Conservation (phyloP, 2,113 vertebrate species). For the Ursus arctos region DNA sequence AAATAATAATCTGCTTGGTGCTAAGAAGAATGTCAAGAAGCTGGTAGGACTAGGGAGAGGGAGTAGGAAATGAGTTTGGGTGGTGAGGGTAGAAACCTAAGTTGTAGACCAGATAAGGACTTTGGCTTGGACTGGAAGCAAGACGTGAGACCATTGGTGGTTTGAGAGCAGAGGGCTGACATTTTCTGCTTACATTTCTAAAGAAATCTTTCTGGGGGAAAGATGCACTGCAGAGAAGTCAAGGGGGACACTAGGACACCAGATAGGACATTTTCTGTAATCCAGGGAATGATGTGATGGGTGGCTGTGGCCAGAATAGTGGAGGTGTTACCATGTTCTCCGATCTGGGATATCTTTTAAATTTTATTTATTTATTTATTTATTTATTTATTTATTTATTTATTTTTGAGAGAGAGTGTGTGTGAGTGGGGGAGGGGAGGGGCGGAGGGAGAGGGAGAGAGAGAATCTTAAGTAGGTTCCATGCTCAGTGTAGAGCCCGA, state of each 20-base stretch:
- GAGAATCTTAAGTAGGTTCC: not conserved
- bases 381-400: not conserved
- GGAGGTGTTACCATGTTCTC: not conserved
- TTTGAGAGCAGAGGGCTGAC: not conserved
- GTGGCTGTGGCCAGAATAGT: not conserved
- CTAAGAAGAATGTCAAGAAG: not conserved
- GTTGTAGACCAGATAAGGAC: not conserved
- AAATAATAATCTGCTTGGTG: not conserved
- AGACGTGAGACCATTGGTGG: not conserved
- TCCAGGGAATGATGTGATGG: not conserved
- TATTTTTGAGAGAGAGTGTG: not conserved
- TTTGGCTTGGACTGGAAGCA: not conserved
- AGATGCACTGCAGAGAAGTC: not conserved
- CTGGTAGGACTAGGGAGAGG: fast-evolving
- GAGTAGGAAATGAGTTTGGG: not conserved
- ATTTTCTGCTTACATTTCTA: not conserved
- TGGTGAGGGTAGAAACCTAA: not conserved
- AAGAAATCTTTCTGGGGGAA: not conserved
- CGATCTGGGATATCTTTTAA: not conserved
- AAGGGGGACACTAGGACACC: not conserved
- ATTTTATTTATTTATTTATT: not conserved
- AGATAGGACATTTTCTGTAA: not conserved
- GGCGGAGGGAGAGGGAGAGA: not conserved
- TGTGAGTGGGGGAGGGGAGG: not conserved
- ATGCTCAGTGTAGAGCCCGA: not conserved